Evolutionary conservation across 2,888 invertebrate genomes (phyloP).

Genomic region (Marronus borbonicus): DNA sequence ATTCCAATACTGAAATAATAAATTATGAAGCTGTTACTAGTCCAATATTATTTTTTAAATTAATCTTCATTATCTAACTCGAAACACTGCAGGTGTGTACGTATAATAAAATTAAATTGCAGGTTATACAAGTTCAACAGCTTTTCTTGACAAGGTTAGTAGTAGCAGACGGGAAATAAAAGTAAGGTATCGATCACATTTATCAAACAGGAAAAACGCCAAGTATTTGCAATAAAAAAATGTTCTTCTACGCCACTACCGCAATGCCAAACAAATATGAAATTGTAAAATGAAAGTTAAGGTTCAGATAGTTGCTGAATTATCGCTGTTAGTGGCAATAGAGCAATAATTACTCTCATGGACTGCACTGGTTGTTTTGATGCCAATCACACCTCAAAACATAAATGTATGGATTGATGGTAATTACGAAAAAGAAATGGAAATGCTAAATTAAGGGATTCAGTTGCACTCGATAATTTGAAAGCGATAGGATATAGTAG

Average conservation of each 20-base stretch:
- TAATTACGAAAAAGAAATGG: no score
- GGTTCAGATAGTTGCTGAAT: no score
- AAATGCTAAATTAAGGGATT: no score
- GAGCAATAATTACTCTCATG: neutral
- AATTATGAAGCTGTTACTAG: no score
- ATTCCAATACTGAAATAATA: no score
- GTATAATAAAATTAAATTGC: neutral
- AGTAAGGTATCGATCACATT: neutral
- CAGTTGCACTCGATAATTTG: no score
- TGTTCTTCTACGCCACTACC: neutral
- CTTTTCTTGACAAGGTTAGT: conserved; percentile 16
- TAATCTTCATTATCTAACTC: neutral
- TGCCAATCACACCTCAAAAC: no score
- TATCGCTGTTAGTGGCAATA: neutral
- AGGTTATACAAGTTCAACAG: neutral
- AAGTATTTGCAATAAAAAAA: no score
- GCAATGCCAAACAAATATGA: neutral
- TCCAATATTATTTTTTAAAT: neutral
- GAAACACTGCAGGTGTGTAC: neutral
- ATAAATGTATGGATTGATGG: no score
- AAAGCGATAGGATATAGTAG: no score
- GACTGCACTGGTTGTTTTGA: neutral
- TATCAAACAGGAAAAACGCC: no score
- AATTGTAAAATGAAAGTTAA: conserved; percentile 4
- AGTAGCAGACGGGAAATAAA: neutral